Evolutionary conservation across 2,888 invertebrate species (phyloP).

Genomic region (Polymixis lichenea): DNA sequence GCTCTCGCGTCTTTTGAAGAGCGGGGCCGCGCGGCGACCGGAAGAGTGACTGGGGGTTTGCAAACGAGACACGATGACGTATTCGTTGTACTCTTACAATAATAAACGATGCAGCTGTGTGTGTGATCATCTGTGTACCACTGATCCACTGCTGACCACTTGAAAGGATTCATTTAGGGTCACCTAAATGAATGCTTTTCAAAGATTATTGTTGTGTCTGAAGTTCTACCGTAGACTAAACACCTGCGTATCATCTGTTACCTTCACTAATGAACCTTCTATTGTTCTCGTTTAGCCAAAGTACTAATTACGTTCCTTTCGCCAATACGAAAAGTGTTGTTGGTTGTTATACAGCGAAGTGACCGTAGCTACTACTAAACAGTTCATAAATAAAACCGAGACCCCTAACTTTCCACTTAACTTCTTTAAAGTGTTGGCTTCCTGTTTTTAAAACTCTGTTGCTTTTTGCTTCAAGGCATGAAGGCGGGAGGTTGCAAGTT

Average conservation of each 20-base stretch:
- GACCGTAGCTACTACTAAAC: slow-evolving; percentile 79
- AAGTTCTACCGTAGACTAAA: not conserved
- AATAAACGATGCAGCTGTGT: too few species aligned
- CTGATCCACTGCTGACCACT: too few species aligned
- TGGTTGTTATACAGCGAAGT: slow-evolving; percentile 65
- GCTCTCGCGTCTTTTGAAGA: too few species aligned
- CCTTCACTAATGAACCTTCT: not conserved
- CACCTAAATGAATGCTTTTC: not conserved
- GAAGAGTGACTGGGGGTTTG: too few species aligned
- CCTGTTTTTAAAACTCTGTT: slow-evolving; percentile 86
- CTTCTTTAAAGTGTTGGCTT: slow-evolving; percentile 88
- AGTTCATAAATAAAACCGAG: slow-evolving; percentile 85
- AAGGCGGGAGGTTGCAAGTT: slow-evolving; percentile 85
- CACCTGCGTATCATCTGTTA: not conserved
- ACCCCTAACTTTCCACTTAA: slow-evolving; percentile 88
- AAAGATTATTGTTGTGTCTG: not conserved
- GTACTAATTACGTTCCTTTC: not conserved
- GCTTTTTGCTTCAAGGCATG: slow-evolving; percentile 82
- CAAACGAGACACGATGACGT: too few species aligned
- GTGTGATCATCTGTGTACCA: too few species aligned
- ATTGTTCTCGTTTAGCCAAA: not conserved
- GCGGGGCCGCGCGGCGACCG: too few species aligned
- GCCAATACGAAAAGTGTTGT: slow-evolving; percentile 23
- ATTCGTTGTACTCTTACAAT: too few species aligned
- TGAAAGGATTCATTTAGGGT: too few species aligned